Base-by-base conservation (phyloP, 2,113 vertebrate genomes). In the Chamaetylas fuelleborni region DNA sequence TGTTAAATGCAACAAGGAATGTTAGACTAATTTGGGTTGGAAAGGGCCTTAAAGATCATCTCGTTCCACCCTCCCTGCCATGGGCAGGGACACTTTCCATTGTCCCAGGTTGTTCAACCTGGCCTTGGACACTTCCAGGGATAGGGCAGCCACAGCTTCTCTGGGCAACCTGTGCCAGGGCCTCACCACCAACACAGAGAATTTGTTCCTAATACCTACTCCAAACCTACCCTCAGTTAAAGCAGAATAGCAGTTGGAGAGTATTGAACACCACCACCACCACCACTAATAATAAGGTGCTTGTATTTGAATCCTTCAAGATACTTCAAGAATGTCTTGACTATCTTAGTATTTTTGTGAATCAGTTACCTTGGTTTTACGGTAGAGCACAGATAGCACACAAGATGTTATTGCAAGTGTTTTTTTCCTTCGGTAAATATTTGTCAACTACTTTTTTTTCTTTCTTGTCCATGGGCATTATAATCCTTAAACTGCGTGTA, bases 81-180 rank as follows among this genome's bases (percentile, higher is more conserved):
- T 19, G 12, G 36, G 8, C 33, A 51, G n/a, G 36, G 50, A 19
- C 28, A 22, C 8, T 8, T 65, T 47, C 24, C 25, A 11, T 38
- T 16, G 3, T 2, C 1, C 38, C 36, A 38, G 28, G 28, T 5
- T 71, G 16, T 34, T 12, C 42, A 71, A 0, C 19, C 38, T 36
- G 34, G 24, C 57, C 57, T 31, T 25, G 50, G 4, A 3, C 43
- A 38, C 19, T 71, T 5, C 24, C 58, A 31, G 57, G 36, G 34
- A 20, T 29, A 57, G 26, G 1, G 6, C 23, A 64, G 8, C 42
- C 42, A 8, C 50, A 64, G 23, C 19, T 84, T 6, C 33, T 28
- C 56, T 43, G 57, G 50, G 36, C 26, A 29, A 0, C 33, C 42
- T 57, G 26, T 38, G 33, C 42, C 38, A 83, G 15, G 1, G 11